These are phyloP conservation scores for Monoplex corrugatus DNA, from an alignment of 2,888 invertebrate genomes.

Conservation along the genomic window DNA sequence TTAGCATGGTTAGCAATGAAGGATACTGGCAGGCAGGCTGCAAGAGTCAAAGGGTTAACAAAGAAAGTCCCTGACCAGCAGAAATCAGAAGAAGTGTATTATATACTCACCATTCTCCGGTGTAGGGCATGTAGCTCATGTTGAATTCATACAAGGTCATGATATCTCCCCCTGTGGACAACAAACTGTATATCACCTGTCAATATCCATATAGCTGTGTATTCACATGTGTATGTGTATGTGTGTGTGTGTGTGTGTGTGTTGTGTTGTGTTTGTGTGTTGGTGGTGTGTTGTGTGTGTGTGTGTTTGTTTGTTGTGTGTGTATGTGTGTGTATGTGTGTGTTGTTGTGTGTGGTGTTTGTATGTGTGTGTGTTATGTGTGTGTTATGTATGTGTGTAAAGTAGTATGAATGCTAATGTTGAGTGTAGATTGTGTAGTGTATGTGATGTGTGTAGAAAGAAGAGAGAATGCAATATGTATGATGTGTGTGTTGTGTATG, in stretches of 20 bases:
- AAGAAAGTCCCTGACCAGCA: too few species aligned
- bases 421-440: too few species aligned
- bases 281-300: not conserved
- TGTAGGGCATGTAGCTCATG: constrained; percentile 62
- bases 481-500: too few species aligned
- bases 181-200: not conserved
- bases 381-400: too few species aligned
- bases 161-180: constrained; percentile 71
- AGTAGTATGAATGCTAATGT: too few species aligned
- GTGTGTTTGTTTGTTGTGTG: not conserved
- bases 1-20: too few species aligned
- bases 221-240: not conserved
- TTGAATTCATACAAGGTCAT: constrained; percentile 68
- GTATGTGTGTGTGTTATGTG: constrained; percentile 3
- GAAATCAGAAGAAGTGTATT: too few species aligned
- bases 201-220: too few species aligned
- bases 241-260: not conserved
- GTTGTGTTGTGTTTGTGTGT: not conserved
- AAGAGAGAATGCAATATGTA: too few species aligned
- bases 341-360: not conserved
- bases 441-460: too few species aligned
- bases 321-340: not conserved
- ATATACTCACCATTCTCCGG: constrained; percentile 68
- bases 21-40: too few species aligned
- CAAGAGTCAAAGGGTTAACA: too few species aligned